phyloP scores from a whole-genome alignment of 2,888 invertebrate genomes.

The Clepsis dumicolana region DNA sequence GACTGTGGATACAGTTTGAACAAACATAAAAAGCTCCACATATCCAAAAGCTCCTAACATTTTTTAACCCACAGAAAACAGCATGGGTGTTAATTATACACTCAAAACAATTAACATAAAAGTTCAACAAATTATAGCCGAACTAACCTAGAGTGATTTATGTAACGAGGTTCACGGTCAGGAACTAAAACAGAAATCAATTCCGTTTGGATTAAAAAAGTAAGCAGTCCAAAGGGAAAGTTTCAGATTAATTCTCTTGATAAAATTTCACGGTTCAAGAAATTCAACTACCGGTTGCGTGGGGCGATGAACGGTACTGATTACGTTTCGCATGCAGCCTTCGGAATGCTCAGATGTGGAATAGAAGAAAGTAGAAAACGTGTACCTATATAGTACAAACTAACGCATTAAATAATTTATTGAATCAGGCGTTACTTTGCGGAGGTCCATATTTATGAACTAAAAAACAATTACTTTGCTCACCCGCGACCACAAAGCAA shows the following conservation, averaged over 20 bases:
- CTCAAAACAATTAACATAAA: not conserved
- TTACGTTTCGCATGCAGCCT: constrained; percentile 71
- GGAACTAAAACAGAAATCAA: constrained; percentile 64
- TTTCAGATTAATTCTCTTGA: constrained; percentile 86
- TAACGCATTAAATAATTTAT: too few species aligned
- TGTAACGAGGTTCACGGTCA: constrained; percentile 33
- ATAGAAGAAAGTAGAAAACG: not conserved
- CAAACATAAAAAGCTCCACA: too few species aligned
- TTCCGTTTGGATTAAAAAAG: constrained; percentile 73
- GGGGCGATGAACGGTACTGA: constrained; percentile 85
- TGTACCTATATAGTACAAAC: too few species aligned
- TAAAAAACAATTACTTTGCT: too few species aligned
- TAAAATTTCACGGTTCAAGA: constrained; percentile 86
- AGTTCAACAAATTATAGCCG: not conserved
- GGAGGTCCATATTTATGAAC: too few species aligned
- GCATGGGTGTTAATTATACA: not conserved
- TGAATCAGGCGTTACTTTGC: too few species aligned
- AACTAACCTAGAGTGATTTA: not conserved
- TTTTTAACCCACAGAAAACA: not conserved
- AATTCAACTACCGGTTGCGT: constrained; percentile 85
- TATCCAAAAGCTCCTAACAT: too few species aligned
- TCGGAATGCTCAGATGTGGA: constrained; percentile 53
- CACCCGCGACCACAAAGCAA: too few species aligned
- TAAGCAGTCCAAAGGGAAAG: constrained; percentile 77
- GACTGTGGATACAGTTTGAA: too few species aligned